Evolutionary conservation across 2,113 vertebrate genomes (phyloP).

Genomic region (Pollachius pollachius): DNA sequence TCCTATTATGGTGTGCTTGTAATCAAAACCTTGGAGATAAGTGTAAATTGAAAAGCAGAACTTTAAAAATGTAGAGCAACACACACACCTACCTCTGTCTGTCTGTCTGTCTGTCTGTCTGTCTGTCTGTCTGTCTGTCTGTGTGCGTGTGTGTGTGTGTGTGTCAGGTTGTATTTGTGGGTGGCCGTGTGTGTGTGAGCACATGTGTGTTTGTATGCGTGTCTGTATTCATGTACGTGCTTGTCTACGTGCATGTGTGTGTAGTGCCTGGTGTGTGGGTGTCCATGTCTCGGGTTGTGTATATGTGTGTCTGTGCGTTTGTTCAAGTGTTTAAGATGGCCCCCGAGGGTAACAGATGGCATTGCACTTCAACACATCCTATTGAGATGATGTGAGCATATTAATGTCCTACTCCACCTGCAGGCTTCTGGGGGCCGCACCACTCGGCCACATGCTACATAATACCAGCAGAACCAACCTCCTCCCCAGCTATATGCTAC

Average conservation of each 20-base stretch:
- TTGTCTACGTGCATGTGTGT: background rate
- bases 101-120: background rate
- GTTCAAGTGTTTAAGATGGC: background rate
- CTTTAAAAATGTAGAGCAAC: background rate
- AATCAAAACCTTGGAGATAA: conserved; percentile 47
- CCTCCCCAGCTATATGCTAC: no score
- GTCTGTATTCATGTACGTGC: background rate
- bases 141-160: background rate
- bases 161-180: background rate
- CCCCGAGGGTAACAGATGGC: no score
- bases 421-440: no score
- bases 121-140: background rate
- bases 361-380: no score
- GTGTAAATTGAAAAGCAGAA: background rate
- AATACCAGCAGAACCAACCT: no score
- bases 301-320: background rate
- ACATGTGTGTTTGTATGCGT: background rate
- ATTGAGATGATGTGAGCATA: no score
- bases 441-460: no score
- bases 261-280: background rate
- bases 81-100: background rate
- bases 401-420: no score
- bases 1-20: conserved; percentile 39
- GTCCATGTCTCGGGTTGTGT: background rate
- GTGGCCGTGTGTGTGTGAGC: background rate